Percentiles rank a stretch among this genome's conserved stretches.
These are phyloP conservation scores for Drosophila bocki DNA, from an alignment of 1,140 invertebrate genomes.

Conservation along the genomic window DNA sequence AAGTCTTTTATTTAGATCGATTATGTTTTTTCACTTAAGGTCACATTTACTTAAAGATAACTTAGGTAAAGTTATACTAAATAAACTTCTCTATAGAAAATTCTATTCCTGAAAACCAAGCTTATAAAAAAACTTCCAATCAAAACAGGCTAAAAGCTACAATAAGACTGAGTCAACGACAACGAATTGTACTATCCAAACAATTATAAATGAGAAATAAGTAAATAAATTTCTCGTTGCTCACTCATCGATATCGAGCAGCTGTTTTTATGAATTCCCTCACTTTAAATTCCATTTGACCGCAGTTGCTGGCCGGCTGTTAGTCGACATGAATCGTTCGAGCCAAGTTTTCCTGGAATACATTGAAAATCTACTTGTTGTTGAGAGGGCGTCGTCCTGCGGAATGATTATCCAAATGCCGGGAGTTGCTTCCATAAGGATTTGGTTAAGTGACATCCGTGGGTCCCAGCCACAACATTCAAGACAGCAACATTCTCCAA, in stretches of 20 bases:
- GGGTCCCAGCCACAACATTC: neutral
- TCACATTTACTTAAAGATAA: neutral
- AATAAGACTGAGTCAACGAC: neutral
- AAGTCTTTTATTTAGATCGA: neutral
- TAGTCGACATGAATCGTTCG: constrained; percentile 60
- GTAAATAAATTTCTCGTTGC: neutral
- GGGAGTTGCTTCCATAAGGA: constrained; percentile 38
- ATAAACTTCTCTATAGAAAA: neutral
- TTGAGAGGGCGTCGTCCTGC: constrained; percentile 10
- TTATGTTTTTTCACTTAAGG: no score
- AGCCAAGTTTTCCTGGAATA: constrained; percentile 52
- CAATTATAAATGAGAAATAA: neutral
- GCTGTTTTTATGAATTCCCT: constrained; percentile 25
- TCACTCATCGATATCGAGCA: neutral
- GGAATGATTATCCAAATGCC: neutral
- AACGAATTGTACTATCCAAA: constrained; percentile 7
- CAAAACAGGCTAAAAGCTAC: neutral
- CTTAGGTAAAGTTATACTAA: neutral
- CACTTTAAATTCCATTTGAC: neutral
- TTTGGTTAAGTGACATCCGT: constrained; percentile 36
- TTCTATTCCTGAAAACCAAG: neutral
- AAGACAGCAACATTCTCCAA: neutral
- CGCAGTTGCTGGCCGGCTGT: constrained; percentile 18
- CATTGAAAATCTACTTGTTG: constrained; percentile 44
- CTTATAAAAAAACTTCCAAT: neutral